phyloP scores from a whole-genome alignment of 2,113 vertebrate genomes.

The Nipponia nippon region DNA sequence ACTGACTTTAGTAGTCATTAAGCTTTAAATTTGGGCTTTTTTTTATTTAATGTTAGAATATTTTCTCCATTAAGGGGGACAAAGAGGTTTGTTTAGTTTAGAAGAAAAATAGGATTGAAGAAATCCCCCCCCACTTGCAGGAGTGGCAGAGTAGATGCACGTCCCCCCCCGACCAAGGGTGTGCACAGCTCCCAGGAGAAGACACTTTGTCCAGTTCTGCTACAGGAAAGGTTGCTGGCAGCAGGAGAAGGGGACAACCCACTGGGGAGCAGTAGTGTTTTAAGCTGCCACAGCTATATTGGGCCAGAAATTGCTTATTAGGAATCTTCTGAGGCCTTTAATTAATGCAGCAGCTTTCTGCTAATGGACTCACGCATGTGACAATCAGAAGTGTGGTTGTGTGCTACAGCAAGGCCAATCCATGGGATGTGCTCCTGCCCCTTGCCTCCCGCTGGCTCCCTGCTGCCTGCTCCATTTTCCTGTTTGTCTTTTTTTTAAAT shows the following conservation, averaged over 20 bases:
- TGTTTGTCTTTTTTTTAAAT: not conserved
- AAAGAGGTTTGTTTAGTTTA: not conserved
- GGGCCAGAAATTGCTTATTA: constrained; percentile 33
- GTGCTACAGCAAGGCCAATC: not conserved
- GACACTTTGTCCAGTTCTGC: not conserved
- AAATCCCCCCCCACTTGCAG: not conserved
- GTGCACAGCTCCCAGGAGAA: not conserved
- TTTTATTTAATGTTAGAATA: not conserved
- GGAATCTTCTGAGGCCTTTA: constrained; percentile 33
- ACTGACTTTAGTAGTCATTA: not conserved
- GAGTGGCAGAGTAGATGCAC: not conserved
- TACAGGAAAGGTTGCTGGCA: not conserved
- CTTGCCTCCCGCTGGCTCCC: not conserved
- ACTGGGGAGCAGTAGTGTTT: not conserved
- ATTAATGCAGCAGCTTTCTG: constrained; percentile 32
- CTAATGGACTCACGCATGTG: not conserved
- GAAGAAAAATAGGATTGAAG: not conserved
- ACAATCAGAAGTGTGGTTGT: not conserved
- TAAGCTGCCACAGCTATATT: not conserved
- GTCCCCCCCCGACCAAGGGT: too few species aligned
- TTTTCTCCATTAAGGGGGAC: not conserved
- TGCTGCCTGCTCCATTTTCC: not conserved
- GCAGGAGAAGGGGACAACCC: not conserved
- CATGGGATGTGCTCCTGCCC: not conserved
- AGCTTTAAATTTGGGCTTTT: not conserved